Conservation (phyloP, 1,140 invertebrate species). For the Stratiolaelaps scimitus region DNA sequence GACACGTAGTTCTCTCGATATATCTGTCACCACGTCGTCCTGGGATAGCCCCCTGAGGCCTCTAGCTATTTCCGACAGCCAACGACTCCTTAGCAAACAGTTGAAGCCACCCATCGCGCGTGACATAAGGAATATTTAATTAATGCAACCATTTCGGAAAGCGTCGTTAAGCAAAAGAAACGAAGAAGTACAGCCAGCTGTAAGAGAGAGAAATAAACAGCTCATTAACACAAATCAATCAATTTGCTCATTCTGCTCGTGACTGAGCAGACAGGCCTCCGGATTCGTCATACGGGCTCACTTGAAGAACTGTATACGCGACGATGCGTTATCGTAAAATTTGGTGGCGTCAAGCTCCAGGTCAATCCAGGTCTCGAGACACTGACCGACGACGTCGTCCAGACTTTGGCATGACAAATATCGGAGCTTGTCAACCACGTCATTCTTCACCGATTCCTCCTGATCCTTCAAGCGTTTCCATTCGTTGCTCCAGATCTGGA, state of each 20-base stretch:
- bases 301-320: constrained; percentile 24
- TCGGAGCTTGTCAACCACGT: constrained; percentile 26
- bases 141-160: no score
- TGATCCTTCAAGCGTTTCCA: constrained; percentile 10
- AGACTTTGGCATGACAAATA: constrained; percentile 26
- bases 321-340: constrained; percentile 16
- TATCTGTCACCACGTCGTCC: no score
- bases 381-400: constrained; percentile 20
- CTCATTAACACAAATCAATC: neutral
- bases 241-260: neutral
- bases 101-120: no score
- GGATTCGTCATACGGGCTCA: neutral
- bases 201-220: no score
- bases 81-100: no score
- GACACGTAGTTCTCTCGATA: no score
- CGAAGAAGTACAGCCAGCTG: no score
- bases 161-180: no score
- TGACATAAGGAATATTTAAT: no score
- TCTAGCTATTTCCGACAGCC: no score
- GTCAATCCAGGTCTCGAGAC: constrained; percentile 26
- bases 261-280: neutral
- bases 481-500: constrained; percentile 23
- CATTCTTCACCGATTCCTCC: constrained; percentile 17
- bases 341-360: constrained; percentile 27
- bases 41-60: no score